phyloP scores from a whole-genome alignment of 2,113 vertebrate species.

The Mellivora capensis region DNA sequence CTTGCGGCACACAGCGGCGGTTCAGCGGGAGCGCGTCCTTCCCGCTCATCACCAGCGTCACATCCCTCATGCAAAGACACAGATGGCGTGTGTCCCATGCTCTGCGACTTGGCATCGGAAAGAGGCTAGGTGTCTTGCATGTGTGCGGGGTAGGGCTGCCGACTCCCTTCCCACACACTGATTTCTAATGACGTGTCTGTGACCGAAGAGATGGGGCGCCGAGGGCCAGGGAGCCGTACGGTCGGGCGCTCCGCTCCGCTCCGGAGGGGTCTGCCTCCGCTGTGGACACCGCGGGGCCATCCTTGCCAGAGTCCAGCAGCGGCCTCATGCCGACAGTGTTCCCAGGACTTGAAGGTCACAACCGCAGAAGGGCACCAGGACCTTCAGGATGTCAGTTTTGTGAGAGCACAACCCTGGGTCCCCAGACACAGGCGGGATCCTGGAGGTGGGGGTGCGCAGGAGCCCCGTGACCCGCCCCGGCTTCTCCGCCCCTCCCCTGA shows the following conservation, averaged over 20 bases:
- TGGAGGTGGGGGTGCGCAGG: background rate
- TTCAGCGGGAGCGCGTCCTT: rapidly evolving
- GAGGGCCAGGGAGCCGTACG: rapidly evolving
- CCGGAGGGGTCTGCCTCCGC: background rate
- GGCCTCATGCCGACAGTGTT: background rate
- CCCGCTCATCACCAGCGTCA: rapidly evolving
- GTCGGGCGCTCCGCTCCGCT: background rate
- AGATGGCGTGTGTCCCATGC: rapidly evolving
- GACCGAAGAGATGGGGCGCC: too few species aligned
- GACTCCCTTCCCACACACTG: background rate
- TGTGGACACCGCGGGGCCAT: too few species aligned
- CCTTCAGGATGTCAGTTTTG: background rate
- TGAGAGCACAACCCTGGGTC: background rate
- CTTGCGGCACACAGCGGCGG: background rate
- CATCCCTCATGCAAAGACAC: rapidly evolving
- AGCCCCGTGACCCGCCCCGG: rapidly evolving
- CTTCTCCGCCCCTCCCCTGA: background rate
- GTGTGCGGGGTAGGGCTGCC: background rate
- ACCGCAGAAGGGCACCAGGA: too few species aligned
- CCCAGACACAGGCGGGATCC: too few species aligned
- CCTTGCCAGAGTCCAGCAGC: background rate
- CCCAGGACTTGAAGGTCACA: background rate
- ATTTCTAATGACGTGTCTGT: background rate
- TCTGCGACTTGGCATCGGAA: background rate
- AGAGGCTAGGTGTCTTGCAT: background rate